Evolutionary conservation across 2,797 vertebrate species (phyloP), one percentile per base, ranked within the genome.

Genomic region (Natrix natrix): DNA sequence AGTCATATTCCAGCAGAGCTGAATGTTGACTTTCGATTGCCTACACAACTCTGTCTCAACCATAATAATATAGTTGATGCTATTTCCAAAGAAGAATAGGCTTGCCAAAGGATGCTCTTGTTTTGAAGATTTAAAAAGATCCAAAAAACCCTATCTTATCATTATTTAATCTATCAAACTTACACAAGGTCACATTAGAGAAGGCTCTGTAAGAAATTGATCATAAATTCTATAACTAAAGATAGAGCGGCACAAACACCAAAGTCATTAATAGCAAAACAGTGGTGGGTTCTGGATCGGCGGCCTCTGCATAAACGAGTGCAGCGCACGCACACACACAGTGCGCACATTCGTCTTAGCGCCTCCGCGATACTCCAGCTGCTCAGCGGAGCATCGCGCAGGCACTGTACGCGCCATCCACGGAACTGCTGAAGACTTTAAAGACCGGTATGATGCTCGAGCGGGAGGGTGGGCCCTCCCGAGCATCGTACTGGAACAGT

Each of bases 21-120:
- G 95, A 96, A 95, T 95, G 94, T 92, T 94, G 90, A 93, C 60
- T 93, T 90, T 92, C 92, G 90, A 95, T 92, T 95, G 93, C 94
- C 92, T 93, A 55, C 92, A 92, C 24, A 93, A 93, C 87, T 89
- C 56, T 52, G 69, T 83, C 86, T 86, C 91, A 78, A 93, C 89
- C 92, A 57, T 91, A 92, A 95, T 93, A 91, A 95, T 96, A 86
- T 89, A 52, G 28, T 90, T 63, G 66, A 93, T 63, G 87, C 89
- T 63, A 69, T 54, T 87, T 90, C 13, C 32, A 92, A 93, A 66
- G n/a, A 83, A 28, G 90, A 5, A 10, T 57, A 17, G 28, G n/a
- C 69, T 74, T 90, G 8, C 48, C 43, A 54, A 86, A 37, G n/a
- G 55, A 89, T 59, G 17, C 54, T 55, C 55, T 59, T 86, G 5